Base-by-base conservation (phyloP, 2,113 vertebrate species). In the Trichomycterus rosablanca region DNA sequence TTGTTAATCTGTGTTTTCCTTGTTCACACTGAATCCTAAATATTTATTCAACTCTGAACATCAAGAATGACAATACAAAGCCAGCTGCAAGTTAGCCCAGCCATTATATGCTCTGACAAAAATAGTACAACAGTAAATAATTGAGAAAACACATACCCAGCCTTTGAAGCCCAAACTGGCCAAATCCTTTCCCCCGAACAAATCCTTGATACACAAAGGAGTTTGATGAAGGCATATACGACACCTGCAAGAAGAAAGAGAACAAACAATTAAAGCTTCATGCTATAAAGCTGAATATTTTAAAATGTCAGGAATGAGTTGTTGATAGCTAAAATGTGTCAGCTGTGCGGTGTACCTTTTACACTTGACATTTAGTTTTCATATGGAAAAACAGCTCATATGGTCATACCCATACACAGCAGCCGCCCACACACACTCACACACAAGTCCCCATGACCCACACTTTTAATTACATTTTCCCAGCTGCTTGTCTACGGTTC, bases 141-240 rank as follows among this genome's bases (percentile, higher is more conserved):
- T n/a, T n/a, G n/a, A n/a, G n/a, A n/a, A n/a, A 56, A 30, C 7
- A 75, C 79, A 91, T 89, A 97, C 96, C 95, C 1, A 97, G 81
- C 77, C 94, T 92, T 80, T 98, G 96, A 58, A 99, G 93, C 78
- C 95, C 95, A 57, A 99, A 99, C 74, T 98, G 95, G 55, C 96
- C 95, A 4, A 99, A 99, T 76, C 91, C 93, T 84, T 95, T 97
- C 75, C 94, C 94, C 68, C 89, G 88, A 63, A 99, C 93, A 7
- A 97, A 96, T 70, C 96, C 96, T 77, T 98, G 96, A 83, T 99
- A 99, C 63, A 97, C 89, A 69, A 95, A 97, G 1, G 92, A 94
- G 80, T 89, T 93, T 1, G 91, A 92, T 0, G 93, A 89, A 5
- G 92, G 83, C 73, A 97, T 93, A 0, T 91, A 92, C 0, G 93